Evolutionary conservation across 2,797 vertebrate species (phyloP).

Genomic region (Lates japonicus): DNA sequence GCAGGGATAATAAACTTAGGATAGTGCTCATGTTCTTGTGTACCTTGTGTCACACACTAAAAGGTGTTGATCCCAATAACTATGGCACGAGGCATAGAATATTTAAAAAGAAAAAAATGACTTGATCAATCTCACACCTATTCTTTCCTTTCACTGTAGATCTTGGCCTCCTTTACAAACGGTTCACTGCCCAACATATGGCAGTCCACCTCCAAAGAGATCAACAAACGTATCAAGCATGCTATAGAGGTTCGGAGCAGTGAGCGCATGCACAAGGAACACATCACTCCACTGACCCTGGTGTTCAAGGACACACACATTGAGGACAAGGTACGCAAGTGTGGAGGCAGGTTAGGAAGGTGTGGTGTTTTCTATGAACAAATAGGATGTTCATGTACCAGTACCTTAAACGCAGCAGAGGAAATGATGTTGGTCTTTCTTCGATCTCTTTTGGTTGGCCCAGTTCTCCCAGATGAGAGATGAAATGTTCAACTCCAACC

Average conservation of each 20-base stretch:
- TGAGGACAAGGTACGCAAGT: conserved; percentile 81
- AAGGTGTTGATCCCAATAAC: not conserved
- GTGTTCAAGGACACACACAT: conserved; percentile 86
- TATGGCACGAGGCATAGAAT: not conserved
- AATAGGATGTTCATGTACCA: not conserved
- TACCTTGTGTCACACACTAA: not conserved
- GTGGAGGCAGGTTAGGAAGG: not conserved
- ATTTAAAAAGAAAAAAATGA: not conserved
- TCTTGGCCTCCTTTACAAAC: conserved; percentile 85
- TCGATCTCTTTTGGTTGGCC: conserved; percentile 17
- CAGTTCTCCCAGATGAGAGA: conserved; percentile 88
- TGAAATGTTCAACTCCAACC: conserved; percentile 88
- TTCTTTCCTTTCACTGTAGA: conserved; percentile 63
- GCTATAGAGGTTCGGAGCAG: conserved; percentile 86
- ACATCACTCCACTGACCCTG: conserved; percentile 82
- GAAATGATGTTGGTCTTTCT: not conserved
- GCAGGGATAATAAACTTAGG: not conserved
- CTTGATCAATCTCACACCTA: not conserved
- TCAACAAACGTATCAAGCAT: conserved; percentile 86
- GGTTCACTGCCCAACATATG: conserved; percentile 77
- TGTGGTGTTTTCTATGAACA: not conserved
- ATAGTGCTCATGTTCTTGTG: not conserved
- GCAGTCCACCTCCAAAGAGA: conserved; percentile 79
- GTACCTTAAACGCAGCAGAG: not conserved
- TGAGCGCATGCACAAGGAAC: conserved; percentile 84